Evolutionary conservation across 2,797 vertebrate species (phyloP).

Genomic region (Sardinella longiceps): DNA sequence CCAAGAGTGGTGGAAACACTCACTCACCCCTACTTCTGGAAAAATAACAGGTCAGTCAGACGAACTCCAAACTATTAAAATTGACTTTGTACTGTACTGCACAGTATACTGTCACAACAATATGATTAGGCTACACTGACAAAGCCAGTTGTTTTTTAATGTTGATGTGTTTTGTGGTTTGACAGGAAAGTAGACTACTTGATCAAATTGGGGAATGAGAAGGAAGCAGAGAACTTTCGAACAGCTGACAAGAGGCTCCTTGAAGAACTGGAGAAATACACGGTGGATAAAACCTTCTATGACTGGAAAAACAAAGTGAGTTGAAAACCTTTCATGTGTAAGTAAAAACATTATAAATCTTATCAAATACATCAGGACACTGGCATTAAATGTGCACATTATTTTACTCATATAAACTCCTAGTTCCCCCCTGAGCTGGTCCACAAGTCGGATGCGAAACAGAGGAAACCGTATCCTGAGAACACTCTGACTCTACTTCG

Average conservation of each 20-base stretch:
- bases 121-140: too few relatives aligned
- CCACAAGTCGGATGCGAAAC: slow-evolving; percentile 48
- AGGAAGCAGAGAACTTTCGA: slow-evolving; percentile 46
- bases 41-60: neutral
- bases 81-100: too few relatives aligned
- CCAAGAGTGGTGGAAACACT: neutral
- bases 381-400: neutral
- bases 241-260: slow-evolving; percentile 42
- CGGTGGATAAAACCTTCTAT: slow-evolving; percentile 44
- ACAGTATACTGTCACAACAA: too few relatives aligned
- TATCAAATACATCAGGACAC: too few relatives aligned
- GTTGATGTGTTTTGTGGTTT: neutral
- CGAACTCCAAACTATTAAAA: too few relatives aligned
- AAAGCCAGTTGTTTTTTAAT: too few relatives aligned
- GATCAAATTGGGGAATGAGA: slow-evolving; percentile 46
- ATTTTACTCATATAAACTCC: too few relatives aligned
- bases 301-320: slow-evolving; percentile 63
- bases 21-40: neutral
- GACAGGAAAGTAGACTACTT: slow-evolving; percentile 61
- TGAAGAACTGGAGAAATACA: slow-evolving; percentile 39
- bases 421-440: slow-evolving; percentile 59
- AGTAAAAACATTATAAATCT: too few relatives aligned
- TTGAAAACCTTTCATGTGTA: neutral
- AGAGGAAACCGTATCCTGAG: slow-evolving; percentile 52
- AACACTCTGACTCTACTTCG: slow-evolving; percentile 61